phyloP scores from a whole-genome alignment of 64 coral and sea anemone genomes.

The Stichodactyla helianthus region DNA sequence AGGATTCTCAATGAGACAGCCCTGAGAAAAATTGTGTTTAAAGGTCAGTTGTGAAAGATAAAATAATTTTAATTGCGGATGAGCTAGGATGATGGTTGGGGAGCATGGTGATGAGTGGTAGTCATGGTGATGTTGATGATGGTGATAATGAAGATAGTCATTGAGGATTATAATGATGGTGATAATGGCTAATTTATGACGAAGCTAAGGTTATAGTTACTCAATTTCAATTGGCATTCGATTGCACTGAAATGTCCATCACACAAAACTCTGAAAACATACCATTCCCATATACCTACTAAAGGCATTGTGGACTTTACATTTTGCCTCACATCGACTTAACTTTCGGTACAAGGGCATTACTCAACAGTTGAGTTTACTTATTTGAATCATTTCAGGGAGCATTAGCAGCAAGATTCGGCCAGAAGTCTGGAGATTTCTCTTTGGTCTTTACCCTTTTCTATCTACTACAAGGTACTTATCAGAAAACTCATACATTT shows the following conservation, averaged over 20 bases:
- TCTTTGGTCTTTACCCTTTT: slow-evolving; percentile 81
- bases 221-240: too few relatives aligned
- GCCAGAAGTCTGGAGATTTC: slow-evolving; percentile 79
- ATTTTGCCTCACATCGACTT: too few relatives aligned
- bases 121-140: background rate
- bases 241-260: too few relatives aligned
- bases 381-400: slow-evolving; percentile 30
- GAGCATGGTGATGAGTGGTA: background rate
- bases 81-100: background rate
- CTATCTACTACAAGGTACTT: slow-evolving; percentile 69
- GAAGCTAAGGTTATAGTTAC: background rate
- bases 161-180: background rate
- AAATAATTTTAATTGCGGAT: background rate
- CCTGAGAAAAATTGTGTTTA: slow-evolving; percentile 72
- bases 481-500: too few relatives aligned
- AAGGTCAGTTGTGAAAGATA: slow-evolving; percentile 45
- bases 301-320: too few relatives aligned
- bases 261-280: too few relatives aligned
- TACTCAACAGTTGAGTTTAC: too few relatives aligned
- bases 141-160: background rate
- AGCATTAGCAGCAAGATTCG: slow-evolving; percentile 59
- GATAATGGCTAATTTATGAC: background rate
- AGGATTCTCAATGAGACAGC: slow-evolving; percentile 70
- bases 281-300: too few relatives aligned
- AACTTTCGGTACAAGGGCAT: too few relatives aligned